Percentiles rank a stretch among this genome's conserved stretches.
These are phyloP conservation scores for Xanthia togata DNA, from an alignment of 2,888 invertebrate genomes.

Conservation along the genomic window DNA sequence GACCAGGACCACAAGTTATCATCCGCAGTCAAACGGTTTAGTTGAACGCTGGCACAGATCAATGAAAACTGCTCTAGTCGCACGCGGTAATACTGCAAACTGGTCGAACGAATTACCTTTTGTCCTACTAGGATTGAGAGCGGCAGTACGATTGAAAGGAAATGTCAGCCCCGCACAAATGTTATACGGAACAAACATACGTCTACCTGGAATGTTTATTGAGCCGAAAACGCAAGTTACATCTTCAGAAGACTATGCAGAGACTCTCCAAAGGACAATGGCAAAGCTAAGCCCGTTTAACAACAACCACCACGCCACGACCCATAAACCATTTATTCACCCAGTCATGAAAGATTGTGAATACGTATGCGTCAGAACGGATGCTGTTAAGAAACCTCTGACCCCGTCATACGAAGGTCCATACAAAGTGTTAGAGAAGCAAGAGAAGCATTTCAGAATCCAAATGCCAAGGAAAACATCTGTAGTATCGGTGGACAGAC, in stretches of 20 bases:
- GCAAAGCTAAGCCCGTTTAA: slow-evolving; percentile 8
- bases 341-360: background rate
- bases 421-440: background rate
- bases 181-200: no score
- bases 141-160: no score
- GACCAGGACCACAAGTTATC: no score
- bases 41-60: no score
- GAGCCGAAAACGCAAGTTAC: slow-evolving; percentile 1
- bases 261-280: background rate
- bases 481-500: background rate
- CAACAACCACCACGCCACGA: background rate
- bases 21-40: no score
- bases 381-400: slow-evolving; percentile 12
- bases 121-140: no score
- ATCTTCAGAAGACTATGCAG: background rate
- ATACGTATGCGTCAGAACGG: slow-evolving; percentile 5
- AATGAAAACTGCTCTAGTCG: no score
- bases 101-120: no score
- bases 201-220: no score
- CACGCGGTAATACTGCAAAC: no score
- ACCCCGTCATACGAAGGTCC: background rate
- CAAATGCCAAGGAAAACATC: slow-evolving; percentile 7
- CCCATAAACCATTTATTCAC: slow-evolving; percentile 5
- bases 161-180: no score
- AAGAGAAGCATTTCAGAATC: background rate